Base-by-base conservation (phyloP, 2,797 vertebrate genomes). In the Phataginus tetradactyla region DNA sequence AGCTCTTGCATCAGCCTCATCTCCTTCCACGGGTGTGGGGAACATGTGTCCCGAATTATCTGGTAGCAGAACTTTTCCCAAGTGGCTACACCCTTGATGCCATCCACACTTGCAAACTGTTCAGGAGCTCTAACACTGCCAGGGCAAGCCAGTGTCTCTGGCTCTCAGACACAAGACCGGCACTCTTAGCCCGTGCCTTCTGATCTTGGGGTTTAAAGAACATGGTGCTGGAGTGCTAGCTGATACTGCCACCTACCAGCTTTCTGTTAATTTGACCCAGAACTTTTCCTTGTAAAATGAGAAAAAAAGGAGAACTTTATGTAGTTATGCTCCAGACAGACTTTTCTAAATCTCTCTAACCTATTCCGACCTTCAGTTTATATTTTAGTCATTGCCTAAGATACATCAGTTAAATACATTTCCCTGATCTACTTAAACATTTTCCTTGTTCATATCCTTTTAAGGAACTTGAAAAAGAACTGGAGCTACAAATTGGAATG, bases 381-480 rank as follows among this genome's bases (percentile, higher is more conserved):
- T 37, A 49, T 90, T 79, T 86, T 59, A 53, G 25, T 7, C 63
- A 32, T 15, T 39, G 12, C 66, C 71, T n/a, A 27, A 21, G 32
- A 53, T 32, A 10, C 20, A 64, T 66, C 66, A 32, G 51, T 32
- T 84, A 49, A 29, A 9, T 57, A 39, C 5, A 25, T 49, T 39
- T 15, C 42, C 61, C 3, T 34, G 34, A 32, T 29, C 61, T 45
- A 27, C 68, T 86, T 91, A 55, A 93, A 39, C 59, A 25, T 21
- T 87, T 83, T 79, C 32, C 68, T 94, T 72, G 39, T 91, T 72
- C 32, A 20, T 85, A 13, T 72, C 57, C 91, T 97, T 96, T 91
- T 93, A 97, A 99, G 99, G 99, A 99, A 98, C 97, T 99, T 97
- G 99, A 99, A 96, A 99, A 99, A 74, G 99, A 99, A 98, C 85